Conservation (phyloP, 2,113 vertebrate species). For the Corythaeola cristata region DNA sequence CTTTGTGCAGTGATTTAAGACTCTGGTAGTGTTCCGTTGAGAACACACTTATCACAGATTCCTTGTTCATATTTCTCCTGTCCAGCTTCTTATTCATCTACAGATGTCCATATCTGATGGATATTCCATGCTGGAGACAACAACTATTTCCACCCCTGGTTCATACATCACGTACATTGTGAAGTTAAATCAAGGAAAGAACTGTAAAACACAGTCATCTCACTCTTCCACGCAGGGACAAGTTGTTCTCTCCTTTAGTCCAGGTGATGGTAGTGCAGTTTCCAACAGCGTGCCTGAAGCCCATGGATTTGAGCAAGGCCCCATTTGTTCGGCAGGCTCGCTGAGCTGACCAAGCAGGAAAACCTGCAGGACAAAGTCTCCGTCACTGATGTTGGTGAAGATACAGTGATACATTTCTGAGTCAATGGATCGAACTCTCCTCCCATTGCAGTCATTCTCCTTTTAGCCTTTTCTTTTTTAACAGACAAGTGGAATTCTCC, state of each 20-base stretch:
- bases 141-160: background rate
- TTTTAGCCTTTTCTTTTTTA: background rate
- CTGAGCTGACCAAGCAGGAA: background rate
- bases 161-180: background rate
- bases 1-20: conserved; percentile 15
- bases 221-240: background rate
- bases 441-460: background rate
- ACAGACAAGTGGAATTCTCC: background rate
- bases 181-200: background rate
- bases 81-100: background rate
- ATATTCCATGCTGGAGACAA: background rate
- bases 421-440: rapidly evolving
- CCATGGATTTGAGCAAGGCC: background rate
- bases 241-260: background rate
- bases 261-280: background rate
- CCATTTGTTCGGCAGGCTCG: background rate
- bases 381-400: background rate
- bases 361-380: background rate
- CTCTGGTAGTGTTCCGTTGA: background rate
- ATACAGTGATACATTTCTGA: background rate
- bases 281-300: rapidly evolving
- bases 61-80: background rate
- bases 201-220: background rate
- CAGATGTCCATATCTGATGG: background rate
- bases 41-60: background rate